phyloP scores from a whole-genome alignment of 1,140 invertebrate genomes.

The Heliothis virescens region DNA sequence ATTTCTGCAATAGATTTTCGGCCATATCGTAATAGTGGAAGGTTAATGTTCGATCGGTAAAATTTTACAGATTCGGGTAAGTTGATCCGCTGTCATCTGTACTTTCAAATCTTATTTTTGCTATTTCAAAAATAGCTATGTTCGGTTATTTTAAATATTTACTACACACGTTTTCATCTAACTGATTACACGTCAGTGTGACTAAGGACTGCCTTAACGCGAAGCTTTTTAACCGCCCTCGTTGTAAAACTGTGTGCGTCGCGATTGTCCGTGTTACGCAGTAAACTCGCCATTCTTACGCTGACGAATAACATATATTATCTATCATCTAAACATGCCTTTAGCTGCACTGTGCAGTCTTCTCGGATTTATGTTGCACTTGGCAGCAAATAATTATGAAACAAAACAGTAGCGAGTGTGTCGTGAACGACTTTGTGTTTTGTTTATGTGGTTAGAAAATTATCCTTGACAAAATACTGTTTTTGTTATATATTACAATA shows the following conservation, averaged over 20 bases:
- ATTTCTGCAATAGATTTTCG: too few relatives aligned
- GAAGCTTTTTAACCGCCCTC: constrained; percentile 80
- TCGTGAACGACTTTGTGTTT: neutral
- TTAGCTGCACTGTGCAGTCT: constrained; percentile 51
- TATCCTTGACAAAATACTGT: neutral
- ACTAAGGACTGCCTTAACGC: constrained; percentile 64
- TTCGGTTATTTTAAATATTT: too few relatives aligned
- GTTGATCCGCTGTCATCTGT: too few relatives aligned
- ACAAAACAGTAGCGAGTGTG: constrained; percentile 41
- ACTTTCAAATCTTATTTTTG: too few relatives aligned
- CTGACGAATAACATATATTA: constrained; percentile 74
- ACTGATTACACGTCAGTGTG: constrained; percentile 60
- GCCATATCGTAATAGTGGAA: too few relatives aligned
- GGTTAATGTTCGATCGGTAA: too few relatives aligned
- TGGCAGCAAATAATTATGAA: constrained; percentile 41
- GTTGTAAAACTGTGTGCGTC: constrained; percentile 77
- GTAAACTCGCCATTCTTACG: constrained; percentile 78
- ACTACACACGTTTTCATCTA: neutral
- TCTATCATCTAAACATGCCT: constrained; percentile 75
- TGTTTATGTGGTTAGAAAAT: constrained; percentile 9
- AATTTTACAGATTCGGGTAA: too few relatives aligned
- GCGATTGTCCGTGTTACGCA: constrained; percentile 84
- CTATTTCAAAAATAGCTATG: too few relatives aligned
- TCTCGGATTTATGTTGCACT: constrained; percentile 9
- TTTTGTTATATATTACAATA: neutral